Percentiles rank a stretch among this genome's conserved stretches.
These are phyloP conservation scores for Dascillus cervinus DNA, from an alignment of 2,888 invertebrate genomes.

Conservation along the genomic window DNA sequence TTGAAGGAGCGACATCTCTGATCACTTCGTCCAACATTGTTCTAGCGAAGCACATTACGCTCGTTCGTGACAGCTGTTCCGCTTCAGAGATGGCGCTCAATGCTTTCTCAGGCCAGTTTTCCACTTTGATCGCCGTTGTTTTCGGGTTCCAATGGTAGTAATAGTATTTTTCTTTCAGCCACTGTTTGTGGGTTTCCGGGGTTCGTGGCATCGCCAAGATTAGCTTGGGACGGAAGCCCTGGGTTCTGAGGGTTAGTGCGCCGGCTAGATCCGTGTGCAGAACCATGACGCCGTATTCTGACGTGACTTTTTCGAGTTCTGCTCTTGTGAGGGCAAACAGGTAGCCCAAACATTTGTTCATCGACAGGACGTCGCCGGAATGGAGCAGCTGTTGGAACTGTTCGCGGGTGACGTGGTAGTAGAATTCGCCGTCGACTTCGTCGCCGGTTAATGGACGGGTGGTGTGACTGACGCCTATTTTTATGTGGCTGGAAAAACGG, in stretches of 20 bases:
- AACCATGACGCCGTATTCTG: constrained; percentile 33
- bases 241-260: constrained; percentile 34
- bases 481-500: constrained; percentile 24
- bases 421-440: constrained; percentile 31
- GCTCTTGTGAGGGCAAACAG: no score
- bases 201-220: constrained; percentile 36
- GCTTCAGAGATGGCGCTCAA: no score
- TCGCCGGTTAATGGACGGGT: constrained; percentile 29
- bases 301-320: constrained; percentile 31
- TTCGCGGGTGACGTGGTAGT: constrained; percentile 32
- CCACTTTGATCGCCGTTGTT: no score
- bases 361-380: constrained; percentile 39
- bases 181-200: constrained; percentile 31
- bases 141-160: neutral
- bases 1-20: no score
- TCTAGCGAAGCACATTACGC: no score
- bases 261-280: constrained; percentile 37
- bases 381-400: constrained; percentile 36
- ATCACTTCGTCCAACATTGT: no score
- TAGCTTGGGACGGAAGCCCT: constrained; percentile 34
- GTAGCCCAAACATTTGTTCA: constrained; percentile 36
- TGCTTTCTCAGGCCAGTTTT: no score
- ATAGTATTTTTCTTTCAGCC: constrained; percentile 29
- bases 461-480: constrained; percentile 36
- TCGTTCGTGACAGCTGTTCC: no score